Conservation (phyloP, 2,888 invertebrate species). For the Ochropacha duplaris region DNA sequence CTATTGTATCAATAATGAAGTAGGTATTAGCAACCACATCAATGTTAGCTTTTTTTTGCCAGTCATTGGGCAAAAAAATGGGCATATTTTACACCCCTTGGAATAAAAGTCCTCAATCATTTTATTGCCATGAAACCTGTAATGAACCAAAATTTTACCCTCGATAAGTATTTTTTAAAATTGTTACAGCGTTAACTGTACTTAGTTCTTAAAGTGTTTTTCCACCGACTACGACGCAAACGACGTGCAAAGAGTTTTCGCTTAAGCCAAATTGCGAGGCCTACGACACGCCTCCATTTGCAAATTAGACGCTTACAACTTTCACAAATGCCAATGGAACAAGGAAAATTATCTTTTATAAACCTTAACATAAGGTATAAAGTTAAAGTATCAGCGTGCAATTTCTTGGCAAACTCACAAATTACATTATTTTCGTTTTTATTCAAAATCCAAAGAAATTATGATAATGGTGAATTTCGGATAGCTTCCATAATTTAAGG, state of each 20-base stretch:
- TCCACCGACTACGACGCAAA: constrained; percentile 51
- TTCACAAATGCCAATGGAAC: constrained; percentile 23
- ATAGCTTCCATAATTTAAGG: neutral
- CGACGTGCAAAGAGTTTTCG: constrained; percentile 63
- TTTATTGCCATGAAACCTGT: too few species aligned
- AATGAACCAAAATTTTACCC: too few species aligned
- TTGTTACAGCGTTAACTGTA: neutral
- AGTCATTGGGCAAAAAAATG: too few species aligned
- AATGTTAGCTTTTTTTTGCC: too few species aligned
- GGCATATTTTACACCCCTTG: too few species aligned
- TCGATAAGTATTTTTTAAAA: neutral
- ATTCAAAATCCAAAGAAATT: constrained; percentile 13
- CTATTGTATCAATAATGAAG: neutral
- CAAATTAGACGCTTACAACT: constrained; percentile 68
- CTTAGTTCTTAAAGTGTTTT: constrained; percentile 39
- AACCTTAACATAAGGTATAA: constrained; percentile 7
- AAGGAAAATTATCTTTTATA: constrained; percentile 10
- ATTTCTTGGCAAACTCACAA: constrained; percentile 8
- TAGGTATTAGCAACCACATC: neutral
- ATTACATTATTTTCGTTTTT: constrained; percentile 13
- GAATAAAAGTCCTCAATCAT: too few species aligned
- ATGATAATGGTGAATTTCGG: constrained; percentile 6
- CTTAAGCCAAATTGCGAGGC: constrained; percentile 76
- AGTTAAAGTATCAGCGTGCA: constrained; percentile 2
- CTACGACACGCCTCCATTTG: constrained; percentile 78